Evolutionary conservation across 2,797 vertebrate genomes (phyloP).

Genomic region (Bufotes viridis): DNA sequence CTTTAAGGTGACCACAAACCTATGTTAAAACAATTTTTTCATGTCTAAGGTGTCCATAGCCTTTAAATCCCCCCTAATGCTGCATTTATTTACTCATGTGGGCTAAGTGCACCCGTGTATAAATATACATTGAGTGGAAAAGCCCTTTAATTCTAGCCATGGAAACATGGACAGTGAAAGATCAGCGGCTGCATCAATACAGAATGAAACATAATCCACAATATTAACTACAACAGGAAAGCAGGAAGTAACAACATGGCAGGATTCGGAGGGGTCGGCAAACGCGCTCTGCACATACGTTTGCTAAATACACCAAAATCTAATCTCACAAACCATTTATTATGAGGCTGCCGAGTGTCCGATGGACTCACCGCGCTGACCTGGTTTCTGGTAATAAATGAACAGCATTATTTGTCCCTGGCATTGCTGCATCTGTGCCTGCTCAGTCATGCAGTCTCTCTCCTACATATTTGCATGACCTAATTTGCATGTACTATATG

Average conservation of each 20-base stretch:
- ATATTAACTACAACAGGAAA: slow-evolving; percentile 6
- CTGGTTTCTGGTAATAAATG: slow-evolving; percentile 59
- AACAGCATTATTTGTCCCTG: slow-evolving; percentile 41
- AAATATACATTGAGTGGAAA: background rate
- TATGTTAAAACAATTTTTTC: no score
- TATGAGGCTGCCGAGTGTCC: slow-evolving; percentile 43
- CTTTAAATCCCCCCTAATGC: no score
- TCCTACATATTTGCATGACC: slow-evolving; percentile 59
- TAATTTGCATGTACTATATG: slow-evolving; percentile 63
- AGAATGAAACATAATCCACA: background rate
- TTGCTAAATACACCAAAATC: slow-evolving; percentile 46
- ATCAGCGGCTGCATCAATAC: background rate
- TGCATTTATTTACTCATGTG: background rate
- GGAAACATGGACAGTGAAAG: background rate
- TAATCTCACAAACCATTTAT: slow-evolving; percentile 56
- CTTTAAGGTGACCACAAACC: no score
- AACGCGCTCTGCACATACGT: slow-evolving; percentile 16
- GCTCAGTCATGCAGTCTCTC: slow-evolving; percentile 59
- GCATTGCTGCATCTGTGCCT: slow-evolving; percentile 56
- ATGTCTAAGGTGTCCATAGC: no score
- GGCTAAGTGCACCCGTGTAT: background rate
- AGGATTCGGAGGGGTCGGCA: background rate
- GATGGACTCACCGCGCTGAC: slow-evolving; percentile 49
- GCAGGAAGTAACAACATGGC: background rate
- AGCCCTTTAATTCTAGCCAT: background rate